Evolutionary conservation across 1,140 invertebrate genomes (phyloP), one percentile per base, ranked within the genome.

Genomic region (Ceratina australensis): DNA sequence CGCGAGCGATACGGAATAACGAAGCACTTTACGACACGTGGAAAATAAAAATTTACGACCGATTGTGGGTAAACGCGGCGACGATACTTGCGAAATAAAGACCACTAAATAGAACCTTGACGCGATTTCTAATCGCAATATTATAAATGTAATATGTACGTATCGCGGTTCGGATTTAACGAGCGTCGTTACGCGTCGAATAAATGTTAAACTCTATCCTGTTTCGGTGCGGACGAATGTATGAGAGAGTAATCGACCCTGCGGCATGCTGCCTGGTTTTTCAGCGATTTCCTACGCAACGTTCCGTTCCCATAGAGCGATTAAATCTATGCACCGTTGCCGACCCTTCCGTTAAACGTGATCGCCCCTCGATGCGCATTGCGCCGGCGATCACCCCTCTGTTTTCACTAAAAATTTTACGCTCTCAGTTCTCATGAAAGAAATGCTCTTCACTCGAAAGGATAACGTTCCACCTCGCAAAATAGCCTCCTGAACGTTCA

Each of bases 271-370:
- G 63, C 16, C 13, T 74, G n/a, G 20, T 49, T 78, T 76, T 57
- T 65, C 72, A 67, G 47, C 50, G 72, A 82, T 83, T 79, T 83
- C 72, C 82, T 75, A 82, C 77, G 82, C 67, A 72, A 82, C 61
- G 72, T 78, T 72, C 74, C 82, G 81, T 83, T 83, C 81, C 77
- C 82, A 83, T 72, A 82, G 72, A 82, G 54, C 76, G 80, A 82
- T 79, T 75, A 79, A 79, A 83, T 82, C 82, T 82, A 83, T 83
- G 82, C 82, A 83, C 82, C 80, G 80, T 82, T 83, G 82, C 76
- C 77, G 76, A 83, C 82, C 82, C 80, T 42, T 73, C 63, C 69
- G 71, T 66, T 72, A 63, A 79, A 61, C 59, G 57, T 20, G 54
- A 72, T 59, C 60, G 81, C 67, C 69, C 75, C 76, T 79, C 54